Percentiles rank a stretch among this genome's conserved stretches.
These are phyloP conservation scores for Bemisia tabaci DNA, from an alignment of 1,140 invertebrate species.

Conservation along the genomic window DNA sequence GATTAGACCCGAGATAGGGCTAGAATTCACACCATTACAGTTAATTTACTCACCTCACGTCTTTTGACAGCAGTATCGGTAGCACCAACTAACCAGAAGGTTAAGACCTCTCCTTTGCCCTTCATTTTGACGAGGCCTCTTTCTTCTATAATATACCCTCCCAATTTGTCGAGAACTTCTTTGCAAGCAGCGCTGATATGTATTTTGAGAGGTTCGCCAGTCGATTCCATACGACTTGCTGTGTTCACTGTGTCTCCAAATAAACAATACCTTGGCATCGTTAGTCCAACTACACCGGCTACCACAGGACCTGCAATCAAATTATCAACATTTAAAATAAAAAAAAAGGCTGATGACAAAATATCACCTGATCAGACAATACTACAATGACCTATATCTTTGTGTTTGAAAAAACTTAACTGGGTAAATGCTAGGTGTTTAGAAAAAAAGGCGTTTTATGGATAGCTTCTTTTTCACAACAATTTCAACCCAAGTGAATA, in stretches of 20 bases:
- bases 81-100: conserved; percentile 81
- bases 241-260: conserved; percentile 92
- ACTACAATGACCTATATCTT: no score
- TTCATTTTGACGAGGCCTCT: conserved; percentile 79
- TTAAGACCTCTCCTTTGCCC: conserved; percentile 70
- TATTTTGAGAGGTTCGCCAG: conserved; percentile 79
- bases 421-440: no score
- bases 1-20: no score
- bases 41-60: conserved; percentile 55
- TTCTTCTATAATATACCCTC: conserved; percentile 61
- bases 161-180: conserved; percentile 66
- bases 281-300: conserved; percentile 89
- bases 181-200: conserved; percentile 80
- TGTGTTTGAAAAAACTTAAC: no score
- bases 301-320: conserved; percentile 60
- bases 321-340: conserved; percentile 8
- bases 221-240: conserved; percentile 88
- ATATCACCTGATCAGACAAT: no score
- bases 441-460: no score
- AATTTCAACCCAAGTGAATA: no score
- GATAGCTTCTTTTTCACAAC: no score
- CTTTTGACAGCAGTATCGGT: conserved; percentile 67
- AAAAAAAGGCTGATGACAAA: conserved; percentile 4
- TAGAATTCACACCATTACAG: no score
- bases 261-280: conserved; percentile 90